Percentiles rank a stretch among this genome's conserved stretches.
These are phyloP conservation scores for Microchirus variegatus DNA, from an alignment of 2,797 vertebrate species.

Conservation along the genomic window DNA sequence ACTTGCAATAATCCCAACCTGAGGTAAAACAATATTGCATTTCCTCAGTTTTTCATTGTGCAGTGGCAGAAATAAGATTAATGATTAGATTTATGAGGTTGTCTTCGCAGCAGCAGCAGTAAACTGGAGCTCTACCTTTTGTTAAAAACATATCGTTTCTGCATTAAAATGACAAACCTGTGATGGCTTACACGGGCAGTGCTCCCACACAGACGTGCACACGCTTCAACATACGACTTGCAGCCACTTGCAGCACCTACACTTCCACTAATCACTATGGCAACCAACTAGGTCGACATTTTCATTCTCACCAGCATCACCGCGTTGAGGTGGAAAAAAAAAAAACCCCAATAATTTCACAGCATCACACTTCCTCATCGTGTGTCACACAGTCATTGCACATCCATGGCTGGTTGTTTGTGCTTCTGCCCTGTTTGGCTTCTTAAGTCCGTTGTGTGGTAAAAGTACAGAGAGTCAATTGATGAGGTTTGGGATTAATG, in stretches of 20 bases:
- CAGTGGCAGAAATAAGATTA: background rate
- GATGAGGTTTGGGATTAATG: conserved; percentile 55
- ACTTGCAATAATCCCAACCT: no score
- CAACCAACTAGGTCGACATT: conserved; percentile 49
- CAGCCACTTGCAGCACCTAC: conserved; percentile 39
- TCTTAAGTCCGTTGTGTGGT: conserved; percentile 33
- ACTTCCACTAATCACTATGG: conserved; percentile 64
- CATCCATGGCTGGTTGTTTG: conserved; percentile 8
- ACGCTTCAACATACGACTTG: conserved; percentile 18
- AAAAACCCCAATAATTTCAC: conserved; percentile 36
- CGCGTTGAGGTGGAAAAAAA: conserved; percentile 37
- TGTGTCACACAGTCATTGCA: background rate
- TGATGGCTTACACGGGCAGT: no score
- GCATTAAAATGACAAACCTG: no score
- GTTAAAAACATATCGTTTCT: no score
- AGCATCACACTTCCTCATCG: conserved; percentile 15
- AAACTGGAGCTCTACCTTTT: no score
- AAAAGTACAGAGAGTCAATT: conserved; percentile 53
- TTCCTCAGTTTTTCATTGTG: no score
- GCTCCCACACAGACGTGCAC: background rate
- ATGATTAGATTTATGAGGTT: background rate
- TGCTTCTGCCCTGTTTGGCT: conserved; percentile 17
- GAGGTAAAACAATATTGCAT: no score
- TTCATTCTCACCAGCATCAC: conserved; percentile 23
- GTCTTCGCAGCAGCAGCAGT: no score